These are phyloP conservation scores for Scatophagus argus DNA, from an alignment of 2,113 vertebrate species.

Conservation along the genomic window DNA sequence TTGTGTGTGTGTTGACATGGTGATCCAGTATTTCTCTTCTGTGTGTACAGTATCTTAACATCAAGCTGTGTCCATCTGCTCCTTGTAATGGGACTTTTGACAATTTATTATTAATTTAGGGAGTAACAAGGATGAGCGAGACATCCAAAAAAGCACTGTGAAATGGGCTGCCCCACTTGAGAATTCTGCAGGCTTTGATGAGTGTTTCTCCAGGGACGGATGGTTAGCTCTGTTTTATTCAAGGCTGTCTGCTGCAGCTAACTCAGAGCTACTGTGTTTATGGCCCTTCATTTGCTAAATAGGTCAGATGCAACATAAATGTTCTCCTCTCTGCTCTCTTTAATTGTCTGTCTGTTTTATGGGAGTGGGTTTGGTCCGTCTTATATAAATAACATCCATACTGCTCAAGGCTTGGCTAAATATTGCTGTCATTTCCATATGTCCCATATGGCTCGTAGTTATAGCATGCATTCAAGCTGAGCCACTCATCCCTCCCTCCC, in stretches of 20 bases:
- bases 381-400: slow-evolving; percentile 41
- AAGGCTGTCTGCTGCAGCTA: slow-evolving; percentile 35
- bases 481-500: neutral
- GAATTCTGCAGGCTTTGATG: slow-evolving; percentile 45
- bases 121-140: neutral
- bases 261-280: slow-evolving; percentile 28
- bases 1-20: too few species aligned
- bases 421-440: slow-evolving; percentile 17
- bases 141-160: neutral
- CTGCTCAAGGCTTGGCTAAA: neutral
- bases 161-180: slow-evolving; percentile 41
- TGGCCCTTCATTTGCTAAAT: slow-evolving; percentile 72
- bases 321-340: slow-evolving; percentile 41
- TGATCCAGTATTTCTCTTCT: neutral
- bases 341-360: slow-evolving; percentile 66
- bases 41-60: neutral
- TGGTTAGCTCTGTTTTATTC: slow-evolving; percentile 37
- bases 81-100: slow-evolving; percentile 10
- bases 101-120: slow-evolving; percentile 55
- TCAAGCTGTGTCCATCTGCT: neutral
- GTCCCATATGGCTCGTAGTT: slow-evolving; percentile 12
- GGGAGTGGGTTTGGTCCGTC: slow-evolving; percentile 26
- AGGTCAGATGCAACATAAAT: slow-evolving; percentile 63
- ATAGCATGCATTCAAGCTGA: slow-evolving; percentile 21
- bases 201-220: slow-evolving; percentile 29